Evolutionary conservation across 2,797 vertebrate genomes (phyloP).

Genomic region (Macropodus opercularis): DNA sequence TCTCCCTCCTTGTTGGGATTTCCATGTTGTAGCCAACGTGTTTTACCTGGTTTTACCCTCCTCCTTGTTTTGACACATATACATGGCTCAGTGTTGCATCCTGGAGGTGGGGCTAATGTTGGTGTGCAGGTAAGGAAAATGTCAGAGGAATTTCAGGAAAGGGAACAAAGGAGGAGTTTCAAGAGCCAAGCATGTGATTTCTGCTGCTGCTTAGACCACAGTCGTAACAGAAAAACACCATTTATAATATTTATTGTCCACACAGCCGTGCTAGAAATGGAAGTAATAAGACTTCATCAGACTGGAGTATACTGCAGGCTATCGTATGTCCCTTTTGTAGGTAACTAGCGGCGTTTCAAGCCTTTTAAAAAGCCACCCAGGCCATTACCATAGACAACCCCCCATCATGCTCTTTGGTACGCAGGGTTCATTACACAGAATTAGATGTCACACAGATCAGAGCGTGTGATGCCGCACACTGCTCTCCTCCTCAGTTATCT

Average conservation of each 20-base stretch:
- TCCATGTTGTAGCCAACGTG: too few relatives aligned
- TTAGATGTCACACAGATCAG: conserved; percentile 80
- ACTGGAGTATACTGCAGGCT: background rate
- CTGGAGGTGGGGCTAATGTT: too few relatives aligned
- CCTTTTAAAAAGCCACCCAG: conserved; percentile 59
- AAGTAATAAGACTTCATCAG: background rate
- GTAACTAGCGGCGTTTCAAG: conserved; percentile 54
- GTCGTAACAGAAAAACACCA: conserved; percentile 1
- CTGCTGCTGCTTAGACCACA: conserved; percentile 1
- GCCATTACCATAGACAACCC: conserved; percentile 73
- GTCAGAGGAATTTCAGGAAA: background rate
- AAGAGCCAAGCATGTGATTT: background rate
- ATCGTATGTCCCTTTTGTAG: conserved; percentile 31
- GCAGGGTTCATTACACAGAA: conserved; percentile 79
- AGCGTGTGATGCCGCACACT: conserved; percentile 72
- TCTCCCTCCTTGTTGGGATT: conserved; percentile 8
- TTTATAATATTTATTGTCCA: background rate
- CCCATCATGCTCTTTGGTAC: conserved; percentile 69
- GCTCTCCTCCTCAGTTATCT: conserved; percentile 74
- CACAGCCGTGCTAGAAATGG: background rate
- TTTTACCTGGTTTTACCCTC: too few relatives aligned
- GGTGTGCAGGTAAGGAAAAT: conserved; percentile 7
- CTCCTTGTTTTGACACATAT: too few relatives aligned
- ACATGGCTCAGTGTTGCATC: too few relatives aligned
- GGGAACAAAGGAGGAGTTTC: background rate